phyloP scores from a whole-genome alignment of 2,888 invertebrate species.

The Macropis europaea region DNA sequence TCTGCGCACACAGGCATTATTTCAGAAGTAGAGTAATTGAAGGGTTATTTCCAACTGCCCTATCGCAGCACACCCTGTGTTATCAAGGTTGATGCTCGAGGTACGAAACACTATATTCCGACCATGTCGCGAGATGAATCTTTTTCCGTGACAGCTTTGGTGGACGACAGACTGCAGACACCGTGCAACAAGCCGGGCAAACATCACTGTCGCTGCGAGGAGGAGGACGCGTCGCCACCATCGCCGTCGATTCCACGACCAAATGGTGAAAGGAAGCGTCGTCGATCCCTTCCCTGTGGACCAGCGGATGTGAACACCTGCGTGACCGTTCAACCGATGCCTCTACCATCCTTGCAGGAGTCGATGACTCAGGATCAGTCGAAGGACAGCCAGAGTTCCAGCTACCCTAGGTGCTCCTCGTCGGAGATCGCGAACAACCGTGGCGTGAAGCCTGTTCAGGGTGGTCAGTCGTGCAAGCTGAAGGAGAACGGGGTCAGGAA shows the following conservation, averaged over 20 bases:
- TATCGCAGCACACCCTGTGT: too few species aligned
- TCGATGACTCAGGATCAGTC: slow-evolving; percentile 27
- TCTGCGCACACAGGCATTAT: too few species aligned
- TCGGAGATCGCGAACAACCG: slow-evolving; percentile 48
- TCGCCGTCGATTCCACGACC: slow-evolving; percentile 73
- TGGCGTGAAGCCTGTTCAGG: slow-evolving; percentile 4
- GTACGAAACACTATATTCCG: background rate
- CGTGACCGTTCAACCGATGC: slow-evolving; percentile 64
- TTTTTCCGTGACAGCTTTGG: slow-evolving; percentile 70
- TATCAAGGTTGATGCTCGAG: slow-evolving; percentile 21
- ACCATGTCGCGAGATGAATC: background rate
- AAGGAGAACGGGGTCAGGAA: slow-evolving; percentile 44
- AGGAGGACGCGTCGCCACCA: slow-evolving; percentile 83
- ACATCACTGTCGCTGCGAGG: slow-evolving; percentile 88
- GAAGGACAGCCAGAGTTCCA: slow-evolving; percentile 32
- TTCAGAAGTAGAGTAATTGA: too few species aligned
- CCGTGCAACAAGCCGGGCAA: slow-evolving; percentile 88
- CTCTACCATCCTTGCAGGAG: slow-evolving; percentile 57
- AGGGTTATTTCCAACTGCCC: too few species aligned
- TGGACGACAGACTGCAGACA: slow-evolving; percentile 88
- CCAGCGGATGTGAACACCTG: slow-evolving; percentile 72
- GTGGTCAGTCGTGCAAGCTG: slow-evolving; percentile 23
- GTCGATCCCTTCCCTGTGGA: slow-evolving; percentile 75
- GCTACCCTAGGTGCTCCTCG: slow-evolving; percentile 39
- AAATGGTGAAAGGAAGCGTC: slow-evolving; percentile 75